These are phyloP conservation scores for Meloidogyne hapla DNA, from an alignment of 1,140 invertebrate species.

Conservation along the genomic window DNA sequence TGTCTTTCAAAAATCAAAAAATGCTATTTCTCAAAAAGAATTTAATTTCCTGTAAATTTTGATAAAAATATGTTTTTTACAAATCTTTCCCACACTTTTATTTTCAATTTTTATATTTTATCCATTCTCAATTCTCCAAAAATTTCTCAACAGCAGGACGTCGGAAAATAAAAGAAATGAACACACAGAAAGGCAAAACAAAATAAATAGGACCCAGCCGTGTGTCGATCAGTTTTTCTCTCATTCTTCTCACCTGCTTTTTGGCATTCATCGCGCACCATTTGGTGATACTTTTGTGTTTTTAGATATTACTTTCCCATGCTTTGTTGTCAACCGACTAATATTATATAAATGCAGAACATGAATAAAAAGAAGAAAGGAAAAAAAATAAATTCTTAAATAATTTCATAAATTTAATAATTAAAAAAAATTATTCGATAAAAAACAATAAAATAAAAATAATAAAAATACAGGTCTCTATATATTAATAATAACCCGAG, in stretches of 20 bases:
- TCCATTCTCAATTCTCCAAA: background rate
- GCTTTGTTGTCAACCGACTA: background rate
- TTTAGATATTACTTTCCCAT: background rate
- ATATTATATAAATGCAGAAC: background rate
- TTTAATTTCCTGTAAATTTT: too few relatives aligned
- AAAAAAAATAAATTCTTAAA: too few relatives aligned
- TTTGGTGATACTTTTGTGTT: background rate
- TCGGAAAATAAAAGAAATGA: background rate
- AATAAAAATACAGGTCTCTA: too few relatives aligned
- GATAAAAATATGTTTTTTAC: too few relatives aligned
- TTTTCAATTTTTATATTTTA: background rate
- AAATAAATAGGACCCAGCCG: background rate
- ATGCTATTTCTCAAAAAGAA: too few relatives aligned
- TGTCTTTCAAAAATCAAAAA: too few relatives aligned
- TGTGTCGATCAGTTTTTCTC: background rate
- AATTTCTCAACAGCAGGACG: background rate
- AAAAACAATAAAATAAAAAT: too few relatives aligned
- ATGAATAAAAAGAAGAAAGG: too few relatives aligned
- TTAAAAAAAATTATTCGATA: too few relatives aligned
- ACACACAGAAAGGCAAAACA: background rate
- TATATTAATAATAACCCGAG: too few relatives aligned
- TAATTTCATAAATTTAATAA: too few relatives aligned
- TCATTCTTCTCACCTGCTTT: background rate
- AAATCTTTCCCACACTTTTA: too few relatives aligned
- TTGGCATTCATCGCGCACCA: background rate